Base-by-base conservation (phyloP, 2,888 invertebrate species). In the Acanthosoma haemorrhoidale region DNA sequence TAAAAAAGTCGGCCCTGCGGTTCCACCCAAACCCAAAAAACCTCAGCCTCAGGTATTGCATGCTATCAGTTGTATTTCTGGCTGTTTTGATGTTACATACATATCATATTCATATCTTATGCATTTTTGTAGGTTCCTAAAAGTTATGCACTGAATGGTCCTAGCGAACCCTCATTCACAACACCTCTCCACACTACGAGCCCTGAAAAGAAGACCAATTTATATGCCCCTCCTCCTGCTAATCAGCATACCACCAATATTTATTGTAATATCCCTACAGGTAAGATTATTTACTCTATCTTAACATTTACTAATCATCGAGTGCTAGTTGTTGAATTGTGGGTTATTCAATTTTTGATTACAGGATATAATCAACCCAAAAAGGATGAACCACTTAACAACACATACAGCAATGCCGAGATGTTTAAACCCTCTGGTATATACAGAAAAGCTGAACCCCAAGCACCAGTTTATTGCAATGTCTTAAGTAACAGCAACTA, bases 1-100 rank as follows among this genome's bases (percentile, higher is more conserved):
- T 13, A 85, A 83, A 75, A 91, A 89, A 81, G 82, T 88, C 73
- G 90, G 89, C 74, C 91, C 91, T 73, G 88, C 87, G 68, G 90
- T 91, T 70, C 91, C 91, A 58, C 91, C 91, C 9, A 91, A 91
- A 79, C 91, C 90, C 77, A 87, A 86, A 79, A 89, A 85, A 78
- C 70, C 82, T 57, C 84, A 83, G 77, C 84, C 86, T 25, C 84
- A 85, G 83, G 84, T 84, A 78, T 78, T n/a, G 63, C 4, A 21
- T 2, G 6, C 2, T 25, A n/a, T 6, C 5, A n/a, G 9, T 36
- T 36, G 8, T 9, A 36, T 36, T 36, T 13, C 8, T 9, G 36
- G 13, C 8, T 36, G 36, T 36, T 36, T 6, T 36, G 36, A 36
- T 36, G 8, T 36, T 6, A 36, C 8, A 36, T 36, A 36, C 8